A percentile compares a stretch with the other conserved stretches of the same genome.
Evolutionary conservation across 2,888 invertebrate genomes (phyloP).

Genomic region (Cephus pulcher): DNA sequence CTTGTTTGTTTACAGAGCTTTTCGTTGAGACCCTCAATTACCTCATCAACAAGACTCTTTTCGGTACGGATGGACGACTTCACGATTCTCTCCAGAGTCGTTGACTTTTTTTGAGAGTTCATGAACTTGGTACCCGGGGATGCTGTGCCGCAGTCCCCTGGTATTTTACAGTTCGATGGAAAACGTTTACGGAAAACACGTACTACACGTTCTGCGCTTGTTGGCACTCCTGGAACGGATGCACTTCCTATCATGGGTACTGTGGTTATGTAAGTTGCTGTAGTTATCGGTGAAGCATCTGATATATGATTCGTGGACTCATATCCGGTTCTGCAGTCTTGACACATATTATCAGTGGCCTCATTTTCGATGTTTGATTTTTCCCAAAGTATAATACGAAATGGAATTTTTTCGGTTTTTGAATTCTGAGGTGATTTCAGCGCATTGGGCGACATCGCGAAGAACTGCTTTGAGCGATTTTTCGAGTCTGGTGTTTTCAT

Average conservation of each 20-base stretch:
- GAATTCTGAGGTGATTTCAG: background rate
- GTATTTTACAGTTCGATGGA: background rate
- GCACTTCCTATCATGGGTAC: background rate
- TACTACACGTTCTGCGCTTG: background rate
- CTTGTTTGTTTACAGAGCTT: slow-evolving; percentile 13
- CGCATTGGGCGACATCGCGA: background rate
- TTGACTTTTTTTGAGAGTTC: slow-evolving; percentile 35
- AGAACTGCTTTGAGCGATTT: background rate
- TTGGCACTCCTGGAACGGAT: background rate
- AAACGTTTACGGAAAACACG: background rate
- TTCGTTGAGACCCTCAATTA: slow-evolving; percentile 39
- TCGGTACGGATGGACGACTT: slow-evolving; percentile 13
- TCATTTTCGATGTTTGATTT: background rate
- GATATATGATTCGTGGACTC: background rate
- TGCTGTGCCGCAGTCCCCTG: background rate
- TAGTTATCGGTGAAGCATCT: background rate
- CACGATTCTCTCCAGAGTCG: slow-evolving; percentile 35
- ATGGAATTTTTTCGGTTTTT: background rate
- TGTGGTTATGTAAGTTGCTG: background rate
- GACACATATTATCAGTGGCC: background rate
- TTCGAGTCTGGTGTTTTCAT: background rate
- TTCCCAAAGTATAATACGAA: background rate
- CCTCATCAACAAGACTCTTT: slow-evolving; percentile 35
- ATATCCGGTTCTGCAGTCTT: background rate
- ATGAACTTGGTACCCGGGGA: slow-evolving; percentile 27